These are phyloP conservation scores for Athripsodes cinereus DNA, from an alignment of 2,888 invertebrate species.

Conservation along the genomic window DNA sequence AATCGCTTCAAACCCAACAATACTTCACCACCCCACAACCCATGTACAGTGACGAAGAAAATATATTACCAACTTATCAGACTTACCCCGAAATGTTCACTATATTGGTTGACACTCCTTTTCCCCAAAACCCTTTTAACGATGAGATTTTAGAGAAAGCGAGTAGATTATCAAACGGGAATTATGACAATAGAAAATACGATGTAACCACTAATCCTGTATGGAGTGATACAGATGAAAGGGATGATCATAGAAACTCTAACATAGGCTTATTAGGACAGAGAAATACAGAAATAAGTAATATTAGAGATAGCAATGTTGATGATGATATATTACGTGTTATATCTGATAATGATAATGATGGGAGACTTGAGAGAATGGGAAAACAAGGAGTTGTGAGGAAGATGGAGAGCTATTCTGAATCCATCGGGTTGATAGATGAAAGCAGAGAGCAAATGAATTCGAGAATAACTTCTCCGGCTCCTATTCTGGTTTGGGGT, in stretches of 20 bases:
- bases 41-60: neutral
- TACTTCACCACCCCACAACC: neutral
- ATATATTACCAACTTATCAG: neutral
- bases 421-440: neutral
- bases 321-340: neutral
- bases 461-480: slow-evolving; percentile 5
- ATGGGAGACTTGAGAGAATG: slow-evolving; percentile 10
- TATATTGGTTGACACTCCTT: neutral
- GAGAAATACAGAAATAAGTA: neutral
- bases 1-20: neutral
- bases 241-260: slow-evolving; percentile 2
- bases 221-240: neutral
- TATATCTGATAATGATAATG: neutral
- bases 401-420: neutral
- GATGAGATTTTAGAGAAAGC: slow-evolving; percentile 9
- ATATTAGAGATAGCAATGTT: neutral
- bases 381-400: slow-evolving; percentile 3
- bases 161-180: slow-evolving; percentile 6
- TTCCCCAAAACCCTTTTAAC: neutral
- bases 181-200: slow-evolving; percentile 4
- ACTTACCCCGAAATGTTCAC: neutral
- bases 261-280: slow-evolving; percentile 1
- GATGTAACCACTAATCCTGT: neutral
- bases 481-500: slow-evolving; percentile 24
- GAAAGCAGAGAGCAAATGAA: slow-evolving; percentile 4